These are phyloP conservation scores for Misgurnus anguillicaudatus DNA, from an alignment of 2,113 vertebrate genomes.

Conservation along the genomic window DNA sequence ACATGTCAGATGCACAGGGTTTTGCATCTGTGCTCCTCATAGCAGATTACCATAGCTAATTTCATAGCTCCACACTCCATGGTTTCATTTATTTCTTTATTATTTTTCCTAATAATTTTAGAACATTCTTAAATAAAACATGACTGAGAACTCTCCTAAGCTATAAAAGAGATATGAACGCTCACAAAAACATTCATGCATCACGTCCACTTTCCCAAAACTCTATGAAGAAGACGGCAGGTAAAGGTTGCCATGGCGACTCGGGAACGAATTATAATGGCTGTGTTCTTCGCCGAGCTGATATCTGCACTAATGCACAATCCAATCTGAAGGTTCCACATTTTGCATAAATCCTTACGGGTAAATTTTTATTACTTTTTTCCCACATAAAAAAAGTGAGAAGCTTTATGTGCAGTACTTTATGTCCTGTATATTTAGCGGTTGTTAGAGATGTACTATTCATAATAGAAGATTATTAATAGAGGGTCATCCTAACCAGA, in stretches of 20 bases:
- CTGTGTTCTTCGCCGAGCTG: conserved; percentile 27
- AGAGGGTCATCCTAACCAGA: conserved; percentile 17
- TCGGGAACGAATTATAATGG: conserved; percentile 24
- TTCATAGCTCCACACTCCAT: too few species aligned
- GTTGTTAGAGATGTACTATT: conserved; percentile 21
- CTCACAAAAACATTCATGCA: background rate
- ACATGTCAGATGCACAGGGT: too few species aligned
- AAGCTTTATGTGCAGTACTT: conserved; percentile 20
- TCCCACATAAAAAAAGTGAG: conserved; percentile 28
- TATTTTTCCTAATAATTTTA: too few species aligned
- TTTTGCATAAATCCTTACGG: conserved; percentile 29
- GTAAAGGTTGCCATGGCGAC: conserved; percentile 54
- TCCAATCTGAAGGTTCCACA: conserved; percentile 6
- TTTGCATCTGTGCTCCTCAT: too few species aligned
- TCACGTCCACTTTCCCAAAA: conserved; percentile 26
- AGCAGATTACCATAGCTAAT: too few species aligned
- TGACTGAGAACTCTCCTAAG: too few species aligned
- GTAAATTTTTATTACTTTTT: conserved; percentile 28
- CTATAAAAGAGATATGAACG: background rate
- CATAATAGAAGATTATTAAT: conserved; percentile 29
- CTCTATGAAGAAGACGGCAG: conserved; percentile 34
- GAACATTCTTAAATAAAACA: too few species aligned
- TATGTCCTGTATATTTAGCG: conserved; percentile 27
- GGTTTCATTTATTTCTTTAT: too few species aligned
- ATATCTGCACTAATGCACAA: conserved; percentile 23